phyloP scores from a whole-genome alignment of 1,140 invertebrate species.

The Theocolax elegans region DNA sequence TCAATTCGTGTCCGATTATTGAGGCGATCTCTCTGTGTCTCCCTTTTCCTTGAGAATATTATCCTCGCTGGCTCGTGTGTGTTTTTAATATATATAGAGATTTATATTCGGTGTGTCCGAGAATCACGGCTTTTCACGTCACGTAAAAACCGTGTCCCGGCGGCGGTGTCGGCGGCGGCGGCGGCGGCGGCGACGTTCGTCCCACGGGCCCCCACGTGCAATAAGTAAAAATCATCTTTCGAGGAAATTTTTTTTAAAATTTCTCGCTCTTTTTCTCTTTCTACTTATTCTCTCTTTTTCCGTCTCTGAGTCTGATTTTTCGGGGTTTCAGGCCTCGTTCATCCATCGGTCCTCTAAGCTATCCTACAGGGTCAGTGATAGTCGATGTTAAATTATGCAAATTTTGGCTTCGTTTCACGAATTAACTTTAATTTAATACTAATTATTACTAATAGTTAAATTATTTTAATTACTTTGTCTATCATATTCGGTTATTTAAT shows the following conservation, averaged over 20 bases:
- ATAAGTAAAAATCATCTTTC: neutral
- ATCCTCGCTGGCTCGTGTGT: constrained; percentile 37
- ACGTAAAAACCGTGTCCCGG: constrained; percentile 30
- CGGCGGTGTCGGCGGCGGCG: constrained; percentile 15
- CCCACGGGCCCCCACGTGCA: constrained; percentile 51
- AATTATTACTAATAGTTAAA: neutral
- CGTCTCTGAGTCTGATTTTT: constrained; percentile 33
- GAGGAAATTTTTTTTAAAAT: constrained; percentile 6
- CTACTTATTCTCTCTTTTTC: constrained; percentile 37
- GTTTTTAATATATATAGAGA: neutral
- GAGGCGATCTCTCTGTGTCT: constrained; percentile 10
- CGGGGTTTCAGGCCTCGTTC: constrained; percentile 49
- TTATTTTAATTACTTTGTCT: neutral
- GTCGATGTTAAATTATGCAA: constrained; percentile 45
- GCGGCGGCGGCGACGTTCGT: constrained; percentile 45
- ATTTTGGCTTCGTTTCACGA: constrained; percentile 22
- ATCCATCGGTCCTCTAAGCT: constrained; percentile 62
- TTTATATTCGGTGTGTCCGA: constrained; percentile 14
- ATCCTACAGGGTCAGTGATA: constrained; percentile 62
- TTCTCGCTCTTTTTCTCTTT: constrained; percentile 35
- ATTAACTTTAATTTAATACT: neutral
- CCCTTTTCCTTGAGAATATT: constrained; percentile 31
- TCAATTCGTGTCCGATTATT: constrained; percentile 31
- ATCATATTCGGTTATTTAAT: neutral
- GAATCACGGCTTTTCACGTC: constrained; percentile 19